Percentiles rank a stretch among this genome's conserved stretches.
Conservation (phyloP, 2,797 vertebrate species). For the Loriculus beryllinus region DNA sequence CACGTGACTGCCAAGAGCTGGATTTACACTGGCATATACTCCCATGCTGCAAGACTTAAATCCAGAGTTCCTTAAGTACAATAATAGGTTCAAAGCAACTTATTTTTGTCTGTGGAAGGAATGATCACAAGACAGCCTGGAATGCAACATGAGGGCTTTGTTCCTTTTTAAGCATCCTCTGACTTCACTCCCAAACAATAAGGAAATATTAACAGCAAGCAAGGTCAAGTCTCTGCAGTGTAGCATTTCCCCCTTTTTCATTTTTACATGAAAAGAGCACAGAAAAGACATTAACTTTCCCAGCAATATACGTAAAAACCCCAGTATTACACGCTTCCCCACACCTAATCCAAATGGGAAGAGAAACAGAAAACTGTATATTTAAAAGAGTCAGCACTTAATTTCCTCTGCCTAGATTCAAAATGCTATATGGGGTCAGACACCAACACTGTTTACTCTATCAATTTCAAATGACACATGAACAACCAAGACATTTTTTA, state of each 20-base stretch:
- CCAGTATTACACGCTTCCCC: neutral
- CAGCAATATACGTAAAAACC: neutral
- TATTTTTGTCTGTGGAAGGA: constrained; percentile 54
- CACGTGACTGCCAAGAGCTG: neutral
- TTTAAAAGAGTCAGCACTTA: neutral
- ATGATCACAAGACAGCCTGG: constrained; percentile 50
- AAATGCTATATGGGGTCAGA: neutral
- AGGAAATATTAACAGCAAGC: neutral
- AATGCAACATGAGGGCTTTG: constrained; percentile 25
- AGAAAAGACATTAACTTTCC: neutral
- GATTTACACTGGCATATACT: neutral
- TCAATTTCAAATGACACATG: neutral
- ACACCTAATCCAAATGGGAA: neutral
- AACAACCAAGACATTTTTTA: neutral
- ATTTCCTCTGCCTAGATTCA: neutral
- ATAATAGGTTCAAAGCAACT: constrained; percentile 48
- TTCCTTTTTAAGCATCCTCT: constrained; percentile 50
- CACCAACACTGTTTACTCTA: neutral
- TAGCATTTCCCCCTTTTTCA: neutral
- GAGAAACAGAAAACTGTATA: neutral
- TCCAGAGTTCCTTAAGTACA: neutral
- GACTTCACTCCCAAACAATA: constrained; percentile 24
- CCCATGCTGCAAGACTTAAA: constrained; percentile 2
- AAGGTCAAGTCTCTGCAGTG: neutral
- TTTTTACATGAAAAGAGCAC: neutral